Percentiles rank a stretch among this genome's conserved stretches.
phyloP scores from a whole-genome alignment of 2,888 invertebrate species.

The Nephrocerus scutellatus region DNA sequence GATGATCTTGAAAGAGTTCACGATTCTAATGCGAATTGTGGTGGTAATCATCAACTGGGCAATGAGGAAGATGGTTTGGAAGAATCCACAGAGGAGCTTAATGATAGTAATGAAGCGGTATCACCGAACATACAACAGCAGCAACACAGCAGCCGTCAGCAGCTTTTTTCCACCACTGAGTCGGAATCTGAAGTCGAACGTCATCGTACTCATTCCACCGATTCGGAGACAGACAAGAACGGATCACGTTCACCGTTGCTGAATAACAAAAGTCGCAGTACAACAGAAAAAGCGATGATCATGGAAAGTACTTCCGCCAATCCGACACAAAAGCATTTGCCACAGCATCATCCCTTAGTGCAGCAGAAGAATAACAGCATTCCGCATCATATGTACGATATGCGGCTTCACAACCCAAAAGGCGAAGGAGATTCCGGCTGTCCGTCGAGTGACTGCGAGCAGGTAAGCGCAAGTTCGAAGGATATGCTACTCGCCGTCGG shows the following conservation, averaged over 20 bases:
- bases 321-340: conserved; percentile 8
- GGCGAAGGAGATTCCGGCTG: conserved; percentile 50
- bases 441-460: conserved; percentile 51
- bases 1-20: conserved; percentile 1
- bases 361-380: neutral
- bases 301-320: conserved; percentile 25
- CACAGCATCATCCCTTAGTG: neutral
- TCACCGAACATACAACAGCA: too few species aligned
- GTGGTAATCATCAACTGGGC: neutral
- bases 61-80: conserved; percentile 1
- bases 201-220: conserved; percentile 47
- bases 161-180: conserved; percentile 25
- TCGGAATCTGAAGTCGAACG: conserved; percentile 30
- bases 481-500: conserved; percentile 55
- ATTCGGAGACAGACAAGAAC: conserved; percentile 62
- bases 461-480: conserved; percentile 63
- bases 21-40: neutral
- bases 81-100: conserved; percentile 6
- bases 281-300: conserved; percentile 31
- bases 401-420: conserved; percentile 23
- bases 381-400: conserved; percentile 14
- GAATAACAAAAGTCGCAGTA: conserved; percentile 44
- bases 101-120: conserved; percentile 2
- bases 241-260: conserved; percentile 65
- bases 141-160: conserved; percentile 11